Base-by-base conservation (phyloP, 2,797 vertebrate genomes). In the Botia almorhae region DNA sequence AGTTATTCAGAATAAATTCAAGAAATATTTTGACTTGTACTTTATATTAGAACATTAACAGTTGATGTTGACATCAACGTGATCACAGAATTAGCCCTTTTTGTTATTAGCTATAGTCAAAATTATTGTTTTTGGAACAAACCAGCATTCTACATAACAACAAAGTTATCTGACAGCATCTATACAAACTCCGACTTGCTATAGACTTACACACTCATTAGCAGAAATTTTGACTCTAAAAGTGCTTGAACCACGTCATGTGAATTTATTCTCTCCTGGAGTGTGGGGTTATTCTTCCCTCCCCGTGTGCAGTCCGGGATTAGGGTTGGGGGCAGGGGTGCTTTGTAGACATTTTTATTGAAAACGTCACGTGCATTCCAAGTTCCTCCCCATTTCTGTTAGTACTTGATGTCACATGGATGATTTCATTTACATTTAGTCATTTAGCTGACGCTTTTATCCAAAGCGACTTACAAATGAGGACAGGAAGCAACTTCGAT, bases 361-460 rank as follows among this genome's bases (percentile, higher is more conserved):
- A 63, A 74, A 55, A 74, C 74, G 78, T 80, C 70, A 80, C 67
- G 61, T 80, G 69, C 46, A 77, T 76, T 74, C 80, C 74, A 76
- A 56, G 48, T 56, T 76, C 67, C 33, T 58, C 74, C 67, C 69
- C 26, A 33, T 76, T 71, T 82, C 36, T 26, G 21, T n/a, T 26
- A 72, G 39, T 51, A 7, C 70, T 56, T 82, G 78, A 74, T 48
- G 36, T 75, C 16, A 46, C 46, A 76, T 82, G 73, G 68, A 48
- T 70, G 73, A 63, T n/a, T n/a, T n/a, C n/a, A n/a, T n/a, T n/a
- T n/a, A n/a, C n/a, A n/a, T n/a, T n/a, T n/a, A n/a, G n/a, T n/a
- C n/a, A n/a, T n/a, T n/a, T n/a, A n/a, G n/a, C n/a, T n/a, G n/a
- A n/a, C n/a, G n/a, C n/a, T n/a, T n/a, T n/a, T n/a, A n/a, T n/a